Evolutionary conservation across 2,888 invertebrate species (phyloP).

Genomic region (Tinea pellionella): DNA sequence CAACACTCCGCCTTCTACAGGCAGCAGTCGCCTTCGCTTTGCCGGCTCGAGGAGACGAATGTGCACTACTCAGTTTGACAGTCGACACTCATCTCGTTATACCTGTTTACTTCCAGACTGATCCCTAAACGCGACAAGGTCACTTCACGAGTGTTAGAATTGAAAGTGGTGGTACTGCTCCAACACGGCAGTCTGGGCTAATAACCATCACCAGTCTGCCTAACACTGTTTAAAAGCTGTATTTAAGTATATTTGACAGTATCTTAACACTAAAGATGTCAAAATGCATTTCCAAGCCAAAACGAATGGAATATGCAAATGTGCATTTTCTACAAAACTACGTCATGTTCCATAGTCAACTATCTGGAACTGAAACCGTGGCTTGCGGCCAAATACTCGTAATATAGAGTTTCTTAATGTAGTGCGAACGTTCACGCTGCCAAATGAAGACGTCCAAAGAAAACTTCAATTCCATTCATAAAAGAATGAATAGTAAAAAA

Average conservation of each 20-base stretch:
- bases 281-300: background rate
- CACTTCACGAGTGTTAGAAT: too few species aligned
- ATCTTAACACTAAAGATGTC: background rate
- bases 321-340: background rate
- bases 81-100: too few species aligned
- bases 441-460: slow-evolving; percentile 36
- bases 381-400: slow-evolving; percentile 5
- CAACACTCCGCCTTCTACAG: too few species aligned
- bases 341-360: background rate
- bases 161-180: too few species aligned
- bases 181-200: too few species aligned
- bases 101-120: too few species aligned
- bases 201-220: too few species aligned
- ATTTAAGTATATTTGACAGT: background rate
- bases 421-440: slow-evolving; percentile 45
- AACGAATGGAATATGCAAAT: slow-evolving; percentile 8
- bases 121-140: too few species aligned
- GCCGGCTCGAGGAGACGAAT: too few species aligned
- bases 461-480: background rate
- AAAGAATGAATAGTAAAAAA: background rate
- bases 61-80: too few species aligned
- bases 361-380: background rate
- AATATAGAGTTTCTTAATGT: background rate
- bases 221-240: too few species aligned
- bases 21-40: too few species aligned